Evolutionary conservation across 2,113 vertebrate species (phyloP), one percentile per base, ranked within the genome.

Genomic region (Grammomys dolichurus): DNA sequence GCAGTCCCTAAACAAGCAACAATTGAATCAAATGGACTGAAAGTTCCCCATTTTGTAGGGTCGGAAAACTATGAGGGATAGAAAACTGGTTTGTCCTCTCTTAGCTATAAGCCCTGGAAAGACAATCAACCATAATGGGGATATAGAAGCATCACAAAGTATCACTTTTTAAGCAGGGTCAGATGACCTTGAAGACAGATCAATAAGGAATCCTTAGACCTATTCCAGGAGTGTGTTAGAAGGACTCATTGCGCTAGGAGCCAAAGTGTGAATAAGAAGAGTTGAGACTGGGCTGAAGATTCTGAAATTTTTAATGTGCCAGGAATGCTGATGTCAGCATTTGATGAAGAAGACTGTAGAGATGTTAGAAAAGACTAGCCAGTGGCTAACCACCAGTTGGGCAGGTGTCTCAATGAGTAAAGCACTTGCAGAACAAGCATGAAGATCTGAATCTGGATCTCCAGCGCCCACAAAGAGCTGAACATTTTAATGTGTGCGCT

Each of bases 41-140:
- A 97, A 95, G 93, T 65, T 96, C 78, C 91, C 95, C 58, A 43
- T 91, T 91, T 72, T 69, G 22, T 90, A 46, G 46, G 86, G 96
- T 95, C 89, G 80, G 56, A 94, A 95, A 95, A 75, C 46, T 87
- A 81, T 13, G n/a, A 96, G 36, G 28, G 75, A 90, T 43, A 88
- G 40, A 94, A 96, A 92, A 82, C 48, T 72, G 58, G 20, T 89
- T 81, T 54, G 13, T 43, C 65, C 9, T 43, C 58, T 90, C 90
- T 91, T 73, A 97, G 43, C 77, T 82, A 75, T 95, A 82, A 94
- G 20, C 77, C 73, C 87, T 22, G 63, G 70, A 94, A 96, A 94
- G 12, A 73, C 65, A 78, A 82, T 82, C 82, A 77, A 69, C 94
- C 94, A 95, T 36, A 84, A 93, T 31, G 51, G 72, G 77, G 31